These are phyloP conservation scores for Oryzias dopingdopingensis DNA, from an alignment of 2,797 vertebrate species.

Conservation along the genomic window DNA sequence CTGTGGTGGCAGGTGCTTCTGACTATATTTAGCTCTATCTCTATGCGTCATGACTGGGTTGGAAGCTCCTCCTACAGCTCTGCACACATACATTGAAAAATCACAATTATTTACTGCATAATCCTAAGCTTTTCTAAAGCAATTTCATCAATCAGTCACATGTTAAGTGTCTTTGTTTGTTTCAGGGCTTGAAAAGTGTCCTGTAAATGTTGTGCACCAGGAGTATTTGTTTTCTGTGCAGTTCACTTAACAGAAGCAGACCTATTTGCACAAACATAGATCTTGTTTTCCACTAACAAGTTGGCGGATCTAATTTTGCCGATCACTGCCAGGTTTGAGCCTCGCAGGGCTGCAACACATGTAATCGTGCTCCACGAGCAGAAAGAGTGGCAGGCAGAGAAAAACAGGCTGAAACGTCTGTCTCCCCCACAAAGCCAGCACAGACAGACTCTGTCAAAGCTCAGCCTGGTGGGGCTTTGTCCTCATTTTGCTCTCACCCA, in stretches of 20 bases:
- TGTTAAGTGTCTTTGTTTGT: constrained; percentile 1
- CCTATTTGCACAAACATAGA: background rate
- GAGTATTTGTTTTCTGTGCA: constrained; percentile 7
- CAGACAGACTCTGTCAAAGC: constrained; percentile 62
- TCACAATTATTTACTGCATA: constrained; percentile 37
- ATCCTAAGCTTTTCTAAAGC: constrained; percentile 21
- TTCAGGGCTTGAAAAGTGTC: background rate
- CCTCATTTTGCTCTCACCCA: constrained; percentile 46
- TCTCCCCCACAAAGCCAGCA: constrained; percentile 47
- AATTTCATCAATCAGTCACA: constrained; percentile 27
- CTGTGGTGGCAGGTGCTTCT: constrained; percentile 64
- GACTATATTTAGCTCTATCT: constrained; percentile 79
- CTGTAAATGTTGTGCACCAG: background rate
- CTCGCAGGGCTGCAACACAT: constrained; percentile 45
- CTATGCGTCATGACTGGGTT: constrained; percentile 72
- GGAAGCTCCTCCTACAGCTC: constrained; percentile 64
- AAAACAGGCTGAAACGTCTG: constrained; percentile 41
- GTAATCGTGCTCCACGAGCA: constrained; percentile 52
- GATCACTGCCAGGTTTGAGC: constrained; percentile 26
- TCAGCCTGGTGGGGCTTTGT: constrained; percentile 51
- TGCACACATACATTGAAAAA: constrained; percentile 46
- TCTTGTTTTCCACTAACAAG: constrained; percentile 3
- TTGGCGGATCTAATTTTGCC: constrained; percentile 49
- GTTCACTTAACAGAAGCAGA: background rate
- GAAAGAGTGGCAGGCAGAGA: constrained; percentile 56